Conservation (phyloP, 1,140 invertebrate species). For the Lutraria rhynchaena region DNA sequence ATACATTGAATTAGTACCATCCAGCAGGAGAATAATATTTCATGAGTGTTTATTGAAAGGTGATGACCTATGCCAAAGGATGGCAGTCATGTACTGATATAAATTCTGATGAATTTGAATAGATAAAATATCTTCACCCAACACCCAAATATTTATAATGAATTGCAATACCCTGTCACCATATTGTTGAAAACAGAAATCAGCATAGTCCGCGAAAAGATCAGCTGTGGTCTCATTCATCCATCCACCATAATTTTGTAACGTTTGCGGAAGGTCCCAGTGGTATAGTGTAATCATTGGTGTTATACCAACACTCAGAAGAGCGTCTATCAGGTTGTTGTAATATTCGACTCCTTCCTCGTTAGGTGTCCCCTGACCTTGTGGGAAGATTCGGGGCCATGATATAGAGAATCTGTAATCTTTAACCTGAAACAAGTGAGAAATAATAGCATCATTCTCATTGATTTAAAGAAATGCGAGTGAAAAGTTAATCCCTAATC, state of each 20-base stretch:
- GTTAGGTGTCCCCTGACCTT: slow-evolving; percentile 64
- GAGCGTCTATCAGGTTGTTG: slow-evolving; percentile 71
- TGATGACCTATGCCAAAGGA: too few relatives aligned
- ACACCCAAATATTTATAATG: not conserved
- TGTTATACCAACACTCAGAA: slow-evolving; percentile 72
- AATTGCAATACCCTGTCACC: slow-evolving; percentile 75
- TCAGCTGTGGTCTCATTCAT: slow-evolving; percentile 83
- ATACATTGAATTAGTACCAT: too few relatives aligned
- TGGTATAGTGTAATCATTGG: slow-evolving; percentile 84
- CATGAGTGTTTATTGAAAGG: too few relatives aligned
- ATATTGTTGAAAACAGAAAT: slow-evolving; percentile 80
- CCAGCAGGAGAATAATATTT: too few relatives aligned
- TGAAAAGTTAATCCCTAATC: too few relatives aligned
- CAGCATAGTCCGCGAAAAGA: slow-evolving; percentile 82
- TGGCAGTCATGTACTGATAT: too few relatives aligned
- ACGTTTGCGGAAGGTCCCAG: slow-evolving; percentile 82
- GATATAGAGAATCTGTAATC: slow-evolving; percentile 78
- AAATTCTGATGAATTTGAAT: too few relatives aligned
- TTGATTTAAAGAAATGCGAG: too few relatives aligned
- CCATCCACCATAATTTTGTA: slow-evolving; percentile 83
- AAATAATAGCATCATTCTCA: too few relatives aligned
- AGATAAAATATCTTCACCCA: too few relatives aligned
- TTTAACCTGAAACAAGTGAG: slow-evolving; percentile 67
- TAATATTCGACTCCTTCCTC: slow-evolving; percentile 74
- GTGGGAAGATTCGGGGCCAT: slow-evolving; percentile 77